These are phyloP conservation scores for Eupristina koningsbergeri DNA, from an alignment of 1,140 invertebrate species.

Conservation along the genomic window DNA sequence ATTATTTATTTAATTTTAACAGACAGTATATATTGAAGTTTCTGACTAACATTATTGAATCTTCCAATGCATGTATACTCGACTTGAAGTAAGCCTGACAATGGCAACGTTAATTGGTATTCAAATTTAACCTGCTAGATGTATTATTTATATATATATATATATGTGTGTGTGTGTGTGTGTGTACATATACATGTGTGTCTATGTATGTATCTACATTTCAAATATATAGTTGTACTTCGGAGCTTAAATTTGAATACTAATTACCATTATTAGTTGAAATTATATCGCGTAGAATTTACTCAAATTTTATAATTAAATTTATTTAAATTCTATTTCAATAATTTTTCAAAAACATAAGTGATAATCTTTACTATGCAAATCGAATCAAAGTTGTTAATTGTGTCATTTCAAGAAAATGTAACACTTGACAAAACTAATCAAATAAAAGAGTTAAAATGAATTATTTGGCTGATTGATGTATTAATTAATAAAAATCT, in stretches of 20 bases:
- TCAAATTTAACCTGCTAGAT: slow-evolving; percentile 4
- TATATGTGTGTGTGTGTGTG: too few relatives aligned
- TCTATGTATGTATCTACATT: too few relatives aligned
- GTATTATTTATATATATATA: neutral
- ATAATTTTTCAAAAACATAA: too few relatives aligned
- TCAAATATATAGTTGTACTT: neutral
- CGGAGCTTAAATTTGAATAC: neutral
- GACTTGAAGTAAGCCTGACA: slow-evolving; percentile 10
- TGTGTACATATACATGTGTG: too few relatives aligned
- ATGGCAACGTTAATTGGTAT: slow-evolving; percentile 14
- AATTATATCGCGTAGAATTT: neutral
- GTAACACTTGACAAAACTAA: slow-evolving; percentile 4
- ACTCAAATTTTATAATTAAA: neutral
- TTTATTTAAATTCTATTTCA: too few relatives aligned
- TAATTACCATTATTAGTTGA: neutral
- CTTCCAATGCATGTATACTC: slow-evolving; percentile 5
- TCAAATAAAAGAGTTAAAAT: neutral
- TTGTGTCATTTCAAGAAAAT: neutral
- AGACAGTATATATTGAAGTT: neutral
- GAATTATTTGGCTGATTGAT: neutral
- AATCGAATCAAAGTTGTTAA: neutral
- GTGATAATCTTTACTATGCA: too few relatives aligned
- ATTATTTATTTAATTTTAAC: neutral
- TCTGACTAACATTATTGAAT: neutral
- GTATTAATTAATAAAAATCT: neutral